Evolutionary conservation across 2,113 vertebrate species (phyloP), one percentile per base, ranked within the genome.

Genomic region (Dinomys branickii): DNA sequence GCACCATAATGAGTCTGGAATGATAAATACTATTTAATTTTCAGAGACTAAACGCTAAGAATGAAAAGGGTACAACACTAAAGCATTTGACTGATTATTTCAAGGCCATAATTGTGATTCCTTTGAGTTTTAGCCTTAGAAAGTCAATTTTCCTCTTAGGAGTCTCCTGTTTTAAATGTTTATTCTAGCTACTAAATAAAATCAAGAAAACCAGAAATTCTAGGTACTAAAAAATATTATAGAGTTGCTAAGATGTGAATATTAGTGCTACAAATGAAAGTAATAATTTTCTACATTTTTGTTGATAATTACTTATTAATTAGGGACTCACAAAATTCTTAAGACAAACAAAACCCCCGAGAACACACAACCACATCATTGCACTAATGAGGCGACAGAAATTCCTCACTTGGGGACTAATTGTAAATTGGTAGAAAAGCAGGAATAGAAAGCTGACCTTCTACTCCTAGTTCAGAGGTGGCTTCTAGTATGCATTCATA

Each of bases 111-210:
- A 85, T 50, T 82, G 58, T 85, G 85, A 94, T 17, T 78, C 56
- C 7, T 65, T 47, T 71, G 88, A 91, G 59, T 83, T 85, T 94
- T 88, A 77, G 41, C 77, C n/a, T 54, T 90, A 84, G 44, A 94
- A 93, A 81, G 11, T 94, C 92, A 83, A 11, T 85, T 92, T 96
- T 92, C 22, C 47, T 94, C 69, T 94, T 77, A 77, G 56, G 65
- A 95, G 77, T 77, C 16, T 78, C n/a, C 75, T 93, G 33, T 24
- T 59, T 59, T 71, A 91, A 93, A 90, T 95, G 50, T 78, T 94
- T 91, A 81, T 54, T 65, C 47, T 7, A 71, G 14, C 2, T 67
- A 71, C 26, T 17, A 89, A 50, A 96, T 83, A 90, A 75, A 58
- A 89, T 58, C 77, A 61, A 44, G 77, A 73, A 92, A 93, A 63